phyloP scores from a whole-genome alignment of 2,888 invertebrate genomes.

The Athalia rosae region DNA sequence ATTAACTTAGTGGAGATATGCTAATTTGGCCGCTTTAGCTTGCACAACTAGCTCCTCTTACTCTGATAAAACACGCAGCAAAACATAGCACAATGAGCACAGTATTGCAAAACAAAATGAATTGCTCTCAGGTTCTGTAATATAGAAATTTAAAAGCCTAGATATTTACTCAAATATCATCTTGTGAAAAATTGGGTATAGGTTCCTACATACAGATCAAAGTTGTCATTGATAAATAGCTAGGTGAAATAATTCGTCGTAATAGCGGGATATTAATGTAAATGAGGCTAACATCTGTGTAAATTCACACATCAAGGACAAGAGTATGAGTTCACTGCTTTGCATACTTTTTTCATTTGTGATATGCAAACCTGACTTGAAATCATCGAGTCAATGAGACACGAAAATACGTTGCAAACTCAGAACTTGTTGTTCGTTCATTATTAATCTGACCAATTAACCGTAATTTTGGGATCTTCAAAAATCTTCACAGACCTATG shows the following conservation, averaged over 20 bases:
- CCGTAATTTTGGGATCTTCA: too few relatives aligned
- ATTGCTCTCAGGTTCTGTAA: too few relatives aligned
- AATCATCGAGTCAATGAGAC: background rate
- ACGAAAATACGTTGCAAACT: background rate
- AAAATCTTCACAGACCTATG: background rate
- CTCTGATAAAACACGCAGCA: too few relatives aligned
- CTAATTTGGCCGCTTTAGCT: too few relatives aligned
- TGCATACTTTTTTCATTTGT: background rate
- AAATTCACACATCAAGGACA: conserved; percentile 9
- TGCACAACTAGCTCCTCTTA: too few relatives aligned
- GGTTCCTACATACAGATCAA: background rate
- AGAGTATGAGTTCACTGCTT: background rate
- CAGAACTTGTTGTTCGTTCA: too few relatives aligned
- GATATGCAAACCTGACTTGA: background rate
- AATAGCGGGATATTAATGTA: background rate
- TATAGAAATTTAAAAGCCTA: too few relatives aligned
- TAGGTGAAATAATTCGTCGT: background rate
- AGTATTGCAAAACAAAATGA: too few relatives aligned
- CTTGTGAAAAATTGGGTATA: background rate
- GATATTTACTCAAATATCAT: too few relatives aligned
- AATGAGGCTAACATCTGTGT: background rate
- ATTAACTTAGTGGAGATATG: too few relatives aligned
- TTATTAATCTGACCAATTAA: too few relatives aligned
- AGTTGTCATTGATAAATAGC: background rate
- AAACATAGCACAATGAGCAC: too few relatives aligned